Conservation (phyloP, 2,797 vertebrate species). For the Hemitrygon akajei region DNA sequence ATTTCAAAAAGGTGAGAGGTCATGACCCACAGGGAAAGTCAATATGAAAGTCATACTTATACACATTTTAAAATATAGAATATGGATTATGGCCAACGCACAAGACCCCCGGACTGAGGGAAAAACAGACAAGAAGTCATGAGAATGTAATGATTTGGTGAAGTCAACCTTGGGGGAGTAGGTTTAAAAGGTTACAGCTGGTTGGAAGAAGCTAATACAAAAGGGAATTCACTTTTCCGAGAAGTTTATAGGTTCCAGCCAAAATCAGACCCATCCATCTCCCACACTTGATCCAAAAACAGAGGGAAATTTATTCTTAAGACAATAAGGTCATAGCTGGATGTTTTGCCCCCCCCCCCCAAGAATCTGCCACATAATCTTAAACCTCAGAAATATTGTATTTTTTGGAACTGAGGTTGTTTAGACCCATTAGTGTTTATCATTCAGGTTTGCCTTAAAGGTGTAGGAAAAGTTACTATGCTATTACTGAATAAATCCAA, state of each 20-base stretch:
- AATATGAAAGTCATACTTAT: background rate
- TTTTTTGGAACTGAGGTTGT: background rate
- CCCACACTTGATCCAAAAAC: background rate
- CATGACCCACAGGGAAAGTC: background rate
- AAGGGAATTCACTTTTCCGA: background rate
- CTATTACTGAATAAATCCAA: background rate
- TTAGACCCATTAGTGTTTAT: background rate
- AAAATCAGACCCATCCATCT: background rate
- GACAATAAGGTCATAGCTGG: background rate
- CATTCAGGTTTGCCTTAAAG: background rate
- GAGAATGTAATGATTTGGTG: background rate
- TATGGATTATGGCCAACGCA: background rate
- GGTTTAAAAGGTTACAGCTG: background rate
- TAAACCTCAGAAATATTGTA: background rate
- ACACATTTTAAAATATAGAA: background rate
- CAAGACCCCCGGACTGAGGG: background rate
- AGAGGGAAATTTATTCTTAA: background rate
- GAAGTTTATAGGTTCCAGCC: background rate
- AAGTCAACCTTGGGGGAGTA: background rate
- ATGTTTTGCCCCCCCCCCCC: no score
- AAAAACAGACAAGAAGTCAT: background rate
- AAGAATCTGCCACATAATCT: background rate
- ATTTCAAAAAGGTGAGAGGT: background rate
- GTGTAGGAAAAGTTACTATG: background rate
- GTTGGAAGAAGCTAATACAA: background rate